phyloP scores from a whole-genome alignment of 2,797 vertebrate genomes.

The Pangasius sanitwongsei region DNA sequence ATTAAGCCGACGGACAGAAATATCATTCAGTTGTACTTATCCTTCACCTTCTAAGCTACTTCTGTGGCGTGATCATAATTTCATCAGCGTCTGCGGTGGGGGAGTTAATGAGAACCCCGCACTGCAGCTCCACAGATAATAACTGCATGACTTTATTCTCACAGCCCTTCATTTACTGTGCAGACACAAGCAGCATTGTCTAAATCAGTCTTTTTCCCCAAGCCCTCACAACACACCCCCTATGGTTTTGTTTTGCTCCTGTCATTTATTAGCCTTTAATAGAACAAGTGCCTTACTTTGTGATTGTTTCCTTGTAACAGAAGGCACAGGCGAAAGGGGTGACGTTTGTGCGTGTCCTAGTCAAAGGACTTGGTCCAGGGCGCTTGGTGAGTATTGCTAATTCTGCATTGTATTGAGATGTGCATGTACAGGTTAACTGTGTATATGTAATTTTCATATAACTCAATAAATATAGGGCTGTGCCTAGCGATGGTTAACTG shows the following conservation, averaged over 20 bases:
- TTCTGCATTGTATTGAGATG: not conserved
- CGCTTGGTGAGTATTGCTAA: slow-evolving; percentile 79
- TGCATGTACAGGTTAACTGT: not conserved
- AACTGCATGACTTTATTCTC: slow-evolving; percentile 57
- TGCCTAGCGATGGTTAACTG: not conserved
- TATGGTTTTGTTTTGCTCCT: slow-evolving; percentile 51
- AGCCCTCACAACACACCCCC: slow-evolving; percentile 45
- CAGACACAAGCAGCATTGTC: slow-evolving; percentile 51
- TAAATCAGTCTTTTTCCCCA: slow-evolving; percentile 55
- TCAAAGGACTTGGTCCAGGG: slow-evolving; percentile 92
- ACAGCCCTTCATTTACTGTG: slow-evolving; percentile 55
- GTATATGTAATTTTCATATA: not conserved
- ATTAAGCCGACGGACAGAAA: slow-evolving; percentile 31
- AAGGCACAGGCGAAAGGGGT: slow-evolving; percentile 86
- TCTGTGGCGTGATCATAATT: slow-evolving; percentile 47
- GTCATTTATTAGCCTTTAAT: slow-evolving; percentile 55
- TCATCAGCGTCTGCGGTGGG: slow-evolving; percentile 42
- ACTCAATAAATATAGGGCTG: not conserved
- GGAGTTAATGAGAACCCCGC: slow-evolving; percentile 51
- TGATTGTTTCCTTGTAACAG: slow-evolving; percentile 69
- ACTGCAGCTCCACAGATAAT: slow-evolving; percentile 49
- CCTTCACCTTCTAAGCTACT: slow-evolving; percentile 32
- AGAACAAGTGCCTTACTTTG: slow-evolving; percentile 48
- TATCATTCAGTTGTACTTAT: slow-evolving; percentile 48
- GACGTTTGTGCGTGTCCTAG: slow-evolving; percentile 82